Percentiles rank a stretch among this genome's conserved stretches.
Conservation (phyloP, 2,113 vertebrate genomes). For the Turnix velox region DNA sequence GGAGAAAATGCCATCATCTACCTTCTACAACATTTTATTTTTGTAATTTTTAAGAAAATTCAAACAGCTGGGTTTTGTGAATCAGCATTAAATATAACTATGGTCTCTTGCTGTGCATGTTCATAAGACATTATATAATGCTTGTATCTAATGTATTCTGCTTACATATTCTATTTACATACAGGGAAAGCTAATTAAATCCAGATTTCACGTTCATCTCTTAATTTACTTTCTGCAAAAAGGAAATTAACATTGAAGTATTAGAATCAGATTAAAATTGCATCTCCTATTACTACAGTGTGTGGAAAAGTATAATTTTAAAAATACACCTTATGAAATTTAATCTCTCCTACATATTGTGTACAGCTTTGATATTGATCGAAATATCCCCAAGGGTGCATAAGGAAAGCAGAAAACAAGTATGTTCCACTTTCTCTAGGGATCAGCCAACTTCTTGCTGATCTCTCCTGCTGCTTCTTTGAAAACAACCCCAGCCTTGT, state of each 20-base stretch:
- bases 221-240: not conserved
- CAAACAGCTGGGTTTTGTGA: not conserved
- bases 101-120: not conserved
- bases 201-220: not conserved
- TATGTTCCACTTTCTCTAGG: not conserved
- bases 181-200: conserved; percentile 40
- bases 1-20: not conserved
- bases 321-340: not conserved
- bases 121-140: not conserved
- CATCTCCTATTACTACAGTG: not conserved
- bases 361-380: not conserved
- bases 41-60: not conserved
- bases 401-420: not conserved
- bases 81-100: not conserved
- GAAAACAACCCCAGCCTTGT: not conserved
- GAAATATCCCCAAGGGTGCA: not conserved
- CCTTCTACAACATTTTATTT: not conserved
- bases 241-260: not conserved
- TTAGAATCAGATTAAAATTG: conserved; percentile 22
- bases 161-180: too few relatives aligned
- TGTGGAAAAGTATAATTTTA: not conserved
- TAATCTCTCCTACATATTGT: not conserved
- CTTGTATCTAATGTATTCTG: not conserved
- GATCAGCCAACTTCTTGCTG: not conserved
- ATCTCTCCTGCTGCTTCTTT: not conserved